A percentile compares a stretch with the other conserved stretches of the same genome.
Conservation (phyloP, 1,140 invertebrate species). For the Phthorimaea operculella region DNA sequence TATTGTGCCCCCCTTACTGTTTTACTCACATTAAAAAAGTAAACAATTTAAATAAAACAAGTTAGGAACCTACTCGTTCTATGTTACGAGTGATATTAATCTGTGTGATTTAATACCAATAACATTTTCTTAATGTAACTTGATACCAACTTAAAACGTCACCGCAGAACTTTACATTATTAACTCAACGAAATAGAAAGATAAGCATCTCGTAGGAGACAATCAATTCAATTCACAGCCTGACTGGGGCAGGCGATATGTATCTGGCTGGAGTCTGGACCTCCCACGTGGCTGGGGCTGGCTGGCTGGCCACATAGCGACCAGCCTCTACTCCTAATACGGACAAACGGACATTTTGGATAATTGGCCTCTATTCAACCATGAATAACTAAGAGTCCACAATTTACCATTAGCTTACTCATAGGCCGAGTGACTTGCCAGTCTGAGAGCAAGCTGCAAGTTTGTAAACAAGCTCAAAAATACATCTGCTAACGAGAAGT, state of each 20-base stretch:
- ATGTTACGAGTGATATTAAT: too few species aligned
- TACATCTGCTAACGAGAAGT: too few species aligned
- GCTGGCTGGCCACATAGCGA: slow-evolving; percentile 11
- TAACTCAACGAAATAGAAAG: background rate
- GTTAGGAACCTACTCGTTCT: too few species aligned
- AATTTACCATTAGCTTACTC: slow-evolving; percentile 1
- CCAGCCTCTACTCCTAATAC: slow-evolving; percentile 4
- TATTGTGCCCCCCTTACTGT: too few species aligned
- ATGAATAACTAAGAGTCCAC: slow-evolving; percentile 16
- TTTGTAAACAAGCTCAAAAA: too few species aligned
- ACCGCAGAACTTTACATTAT: background rate
- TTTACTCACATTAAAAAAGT: too few species aligned
- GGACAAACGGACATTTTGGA: slow-evolving; percentile 14
- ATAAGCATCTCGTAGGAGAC: slow-evolving; percentile 2
- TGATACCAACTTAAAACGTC: too few species aligned
- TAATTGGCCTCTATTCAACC: slow-evolving; percentile 24
- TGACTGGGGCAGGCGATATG: slow-evolving; percentile 13
- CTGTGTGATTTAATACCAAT: too few species aligned
- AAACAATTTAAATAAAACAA: too few species aligned
- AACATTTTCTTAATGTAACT: too few species aligned
- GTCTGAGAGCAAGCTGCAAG: too few species aligned
- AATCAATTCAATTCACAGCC: slow-evolving; percentile 18
- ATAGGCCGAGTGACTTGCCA: slow-evolving; percentile 3
- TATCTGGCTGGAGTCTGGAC: slow-evolving; percentile 23
- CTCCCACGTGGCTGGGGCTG: slow-evolving; percentile 31